A percentile compares a stretch with the other conserved stretches of the same genome.
phyloP scores from a whole-genome alignment of 2,888 invertebrate genomes.

The Torymus auratus region DNA sequence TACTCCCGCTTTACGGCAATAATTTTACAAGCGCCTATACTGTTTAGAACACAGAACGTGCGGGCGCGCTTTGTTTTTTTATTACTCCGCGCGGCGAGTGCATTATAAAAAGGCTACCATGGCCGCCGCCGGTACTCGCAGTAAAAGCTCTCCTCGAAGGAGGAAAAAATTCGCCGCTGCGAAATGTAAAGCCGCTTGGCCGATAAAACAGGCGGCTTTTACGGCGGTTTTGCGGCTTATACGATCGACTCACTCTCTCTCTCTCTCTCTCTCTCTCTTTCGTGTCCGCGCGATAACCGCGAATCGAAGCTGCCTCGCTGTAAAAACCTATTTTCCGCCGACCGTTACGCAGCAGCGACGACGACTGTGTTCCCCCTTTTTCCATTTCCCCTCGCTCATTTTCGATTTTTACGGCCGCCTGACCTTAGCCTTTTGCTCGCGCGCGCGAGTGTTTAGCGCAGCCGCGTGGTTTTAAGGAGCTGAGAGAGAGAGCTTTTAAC shows the following conservation, averaged over 20 bases:
- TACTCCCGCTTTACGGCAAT: constrained; percentile 37
- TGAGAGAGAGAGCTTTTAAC: too few relatives aligned
- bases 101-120: constrained; percentile 19
- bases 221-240: constrained; percentile 51
- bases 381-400: not conserved
- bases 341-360: too few relatives aligned
- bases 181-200: constrained; percentile 49
- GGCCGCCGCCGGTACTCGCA: not conserved
- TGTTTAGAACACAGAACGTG: constrained; percentile 3
- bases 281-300: constrained; percentile 11
- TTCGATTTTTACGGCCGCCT: constrained; percentile 40
- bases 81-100: constrained; percentile 17
- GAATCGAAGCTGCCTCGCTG: constrained; percentile 60
- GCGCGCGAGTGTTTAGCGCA: too few relatives aligned
- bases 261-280: constrained; percentile 11
- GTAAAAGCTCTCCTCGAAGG: constrained; percentile 30
- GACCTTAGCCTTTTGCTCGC: constrained; percentile 19
- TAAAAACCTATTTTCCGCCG: constrained; percentile 62
- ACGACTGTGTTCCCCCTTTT: too few relatives aligned
- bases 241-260: constrained; percentile 34
- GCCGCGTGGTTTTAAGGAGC: too few relatives aligned
- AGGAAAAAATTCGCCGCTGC: constrained; percentile 37
- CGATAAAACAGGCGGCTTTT: constrained; percentile 53
- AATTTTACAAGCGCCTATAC: constrained; percentile 32
- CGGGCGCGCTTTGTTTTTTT: constrained; percentile 4